Percentiles rank a stretch among this genome's conserved stretches.
Evolutionary conservation across 2,888 invertebrate genomes (phyloP).

Genomic region (Galerucella calmariensis): DNA sequence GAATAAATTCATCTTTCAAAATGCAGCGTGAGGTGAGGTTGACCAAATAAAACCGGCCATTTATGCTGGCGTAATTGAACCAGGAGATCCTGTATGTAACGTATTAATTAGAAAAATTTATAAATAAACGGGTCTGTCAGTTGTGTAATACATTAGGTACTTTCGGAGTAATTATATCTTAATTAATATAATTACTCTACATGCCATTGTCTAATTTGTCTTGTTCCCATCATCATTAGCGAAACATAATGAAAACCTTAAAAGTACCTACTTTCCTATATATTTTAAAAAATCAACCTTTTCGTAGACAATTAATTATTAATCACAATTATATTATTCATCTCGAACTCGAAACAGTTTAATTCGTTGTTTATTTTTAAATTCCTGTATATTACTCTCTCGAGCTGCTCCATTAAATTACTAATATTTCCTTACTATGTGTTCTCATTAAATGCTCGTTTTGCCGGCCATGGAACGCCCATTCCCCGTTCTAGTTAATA

Average conservation of each 20-base stretch:
- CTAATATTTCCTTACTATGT: conserved; percentile 31
- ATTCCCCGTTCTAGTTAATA: conserved; percentile 32
- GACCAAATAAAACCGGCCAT: too few relatives aligned
- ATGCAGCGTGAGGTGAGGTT: too few relatives aligned
- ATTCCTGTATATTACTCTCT: background rate
- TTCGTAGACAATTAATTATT: background rate
- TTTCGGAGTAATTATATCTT: background rate
- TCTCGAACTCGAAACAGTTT: background rate
- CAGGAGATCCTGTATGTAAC: too few relatives aligned
- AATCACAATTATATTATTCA: conserved; percentile 10
- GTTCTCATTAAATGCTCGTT: conserved; percentile 35
- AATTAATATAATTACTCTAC: background rate
- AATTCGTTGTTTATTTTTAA: conserved; percentile 26
- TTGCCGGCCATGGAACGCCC: conserved; percentile 25
- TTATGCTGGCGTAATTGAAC: too few relatives aligned
- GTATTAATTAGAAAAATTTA: too few relatives aligned
- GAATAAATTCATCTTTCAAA: too few relatives aligned
- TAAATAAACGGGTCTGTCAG: background rate
- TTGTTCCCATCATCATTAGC: background rate
- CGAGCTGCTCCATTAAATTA: conserved; percentile 17
- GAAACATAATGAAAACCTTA: background rate
- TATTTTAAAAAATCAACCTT: background rate
- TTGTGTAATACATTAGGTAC: background rate
- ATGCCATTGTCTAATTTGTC: background rate
- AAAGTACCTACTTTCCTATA: background rate